A percentile compares a stretch with the other conserved stretches of the same genome.
These are phyloP conservation scores for Chaitophorus viminalis DNA, from an alignment of 2,888 invertebrate genomes.

Conservation along the genomic window DNA sequence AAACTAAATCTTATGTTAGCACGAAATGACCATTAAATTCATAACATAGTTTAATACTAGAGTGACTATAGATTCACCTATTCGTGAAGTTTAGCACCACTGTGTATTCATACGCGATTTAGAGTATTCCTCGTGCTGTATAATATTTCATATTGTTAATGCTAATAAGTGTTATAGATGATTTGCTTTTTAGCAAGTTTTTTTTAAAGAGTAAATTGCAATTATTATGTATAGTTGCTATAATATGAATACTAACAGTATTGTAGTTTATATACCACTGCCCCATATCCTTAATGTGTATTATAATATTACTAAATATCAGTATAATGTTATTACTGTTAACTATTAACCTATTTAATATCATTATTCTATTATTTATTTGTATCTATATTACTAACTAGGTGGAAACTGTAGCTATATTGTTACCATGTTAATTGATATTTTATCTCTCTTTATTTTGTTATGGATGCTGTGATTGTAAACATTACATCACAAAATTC, in stretches of 20 bases:
- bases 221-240: neutral
- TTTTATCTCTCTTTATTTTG: slow-evolving; percentile 46
- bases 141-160: slow-evolving; percentile 7
- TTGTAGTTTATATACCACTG: slow-evolving; percentile 30
- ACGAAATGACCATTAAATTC: neutral
- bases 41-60: slow-evolving; percentile 3
- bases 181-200: neutral
- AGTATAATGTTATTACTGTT: slow-evolving; percentile 17
- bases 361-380: slow-evolving; percentile 50
- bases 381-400: slow-evolving; percentile 31
- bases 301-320: slow-evolving; percentile 28
- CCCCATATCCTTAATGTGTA: slow-evolving; percentile 4
- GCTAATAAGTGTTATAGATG: neutral
- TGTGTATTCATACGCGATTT: slow-evolving; percentile 13
- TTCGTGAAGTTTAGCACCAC: slow-evolving; percentile 38
- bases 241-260: slow-evolving; percentile 23
- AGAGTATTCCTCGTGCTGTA: slow-evolving; percentile 22
- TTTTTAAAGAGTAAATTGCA: neutral
- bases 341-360: slow-evolving; percentile 40
- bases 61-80: neutral
- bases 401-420: slow-evolving; percentile 41
- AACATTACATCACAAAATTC: slow-evolving; percentile 22
- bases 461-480: slow-evolving; percentile 24
- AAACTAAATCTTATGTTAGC: slow-evolving; percentile 1
- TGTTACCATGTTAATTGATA: slow-evolving; percentile 57